Base-by-base conservation (phyloP, 2,113 vertebrate genomes). In the Pyxicephalus adspersus region DNA sequence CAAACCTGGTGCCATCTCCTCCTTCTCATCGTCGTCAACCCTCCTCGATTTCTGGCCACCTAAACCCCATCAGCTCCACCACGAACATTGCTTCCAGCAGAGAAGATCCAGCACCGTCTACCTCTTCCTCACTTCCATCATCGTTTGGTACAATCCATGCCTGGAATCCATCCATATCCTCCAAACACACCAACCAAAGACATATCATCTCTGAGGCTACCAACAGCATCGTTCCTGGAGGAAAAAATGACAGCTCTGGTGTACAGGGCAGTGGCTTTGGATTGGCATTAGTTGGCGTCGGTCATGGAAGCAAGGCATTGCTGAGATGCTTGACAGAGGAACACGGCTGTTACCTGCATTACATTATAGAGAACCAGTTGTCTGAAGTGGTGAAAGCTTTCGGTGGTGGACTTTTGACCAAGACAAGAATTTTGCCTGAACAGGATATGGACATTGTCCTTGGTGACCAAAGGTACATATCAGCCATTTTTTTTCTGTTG, bases 291-390 rank as follows among this genome's bases (percentile, higher is more conserved):
- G 85, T 88, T 4, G 85, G 80, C 0, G 0, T 38, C 0, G 82
- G 38, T 23, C 64, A 84, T 0, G 22, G 22, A 4, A 74, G 66
- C 8, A 77, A 77, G 34, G 77, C 86, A 19, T 60, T 85, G 26
- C 85, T 88, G 3, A 85, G 68, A 19, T 86, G 81, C 64, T 77
- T 89, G 31, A 2, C 84, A 54, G 85, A 85, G 77, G 85, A 87
- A 2, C 83, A 29, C 7, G 50, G 80, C 45, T 88, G 83, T 68
- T 60, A 20, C 31, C 67, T 90, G 64, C 80, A 89, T 9, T 88
- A 88, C 16, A 0, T 85, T 0, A 83, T 88, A 71, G 85, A 88
- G 29, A 84, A 89, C 9, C 61, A 85, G 55, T 80, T 81, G 38
- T 84, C 70, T 68, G 84, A 87, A 52, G 66, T 83, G 76, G 82